phyloP scores from a whole-genome alignment of 2,888 invertebrate species.

The Autographa gamma region DNA sequence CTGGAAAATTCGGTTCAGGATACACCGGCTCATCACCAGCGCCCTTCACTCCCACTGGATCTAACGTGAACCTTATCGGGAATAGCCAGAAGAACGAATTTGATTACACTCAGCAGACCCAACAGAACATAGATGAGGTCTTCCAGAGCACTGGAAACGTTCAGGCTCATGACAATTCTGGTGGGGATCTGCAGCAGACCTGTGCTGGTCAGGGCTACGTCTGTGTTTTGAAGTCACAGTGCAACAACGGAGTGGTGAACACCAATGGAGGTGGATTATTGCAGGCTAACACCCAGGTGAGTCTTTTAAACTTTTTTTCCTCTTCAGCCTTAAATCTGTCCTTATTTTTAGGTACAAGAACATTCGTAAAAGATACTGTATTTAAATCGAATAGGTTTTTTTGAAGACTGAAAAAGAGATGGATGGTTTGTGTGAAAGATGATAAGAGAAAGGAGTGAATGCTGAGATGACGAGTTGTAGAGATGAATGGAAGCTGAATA shows the following conservation, averaged over 20 bases:
- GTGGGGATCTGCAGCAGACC: constrained; percentile 82
- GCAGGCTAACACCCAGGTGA: constrained; percentile 88
- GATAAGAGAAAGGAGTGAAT: too few relatives aligned
- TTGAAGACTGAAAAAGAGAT: too few relatives aligned
- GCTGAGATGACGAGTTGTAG: too few relatives aligned
- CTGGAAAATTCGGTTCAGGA: constrained; percentile 70
- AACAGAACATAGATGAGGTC: constrained; percentile 77
- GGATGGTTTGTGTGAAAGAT: too few relatives aligned
- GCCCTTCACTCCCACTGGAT: constrained; percentile 76
- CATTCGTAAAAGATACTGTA: too few relatives aligned
- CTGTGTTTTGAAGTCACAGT: constrained; percentile 90
- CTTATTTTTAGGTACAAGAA: too few relatives aligned
- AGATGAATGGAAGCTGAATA: too few relatives aligned
- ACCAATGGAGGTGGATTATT: constrained; percentile 83
- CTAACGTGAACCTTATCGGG: constrained; percentile 79
- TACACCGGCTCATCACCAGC: constrained; percentile 80
- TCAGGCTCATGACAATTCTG: constrained; percentile 68
- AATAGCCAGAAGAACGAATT: constrained; percentile 75
- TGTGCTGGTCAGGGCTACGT: constrained; percentile 89
- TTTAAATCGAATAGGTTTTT: too few relatives aligned
- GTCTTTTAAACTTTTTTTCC: constrained; percentile 59
- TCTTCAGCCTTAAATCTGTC: too few relatives aligned
- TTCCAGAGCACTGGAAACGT: constrained; percentile 79
- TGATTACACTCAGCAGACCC: constrained; percentile 76
- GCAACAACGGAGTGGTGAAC: constrained; percentile 90